Base-by-base conservation (phyloP, 1,140 invertebrate genomes). In the Aethina tumida region DNA sequence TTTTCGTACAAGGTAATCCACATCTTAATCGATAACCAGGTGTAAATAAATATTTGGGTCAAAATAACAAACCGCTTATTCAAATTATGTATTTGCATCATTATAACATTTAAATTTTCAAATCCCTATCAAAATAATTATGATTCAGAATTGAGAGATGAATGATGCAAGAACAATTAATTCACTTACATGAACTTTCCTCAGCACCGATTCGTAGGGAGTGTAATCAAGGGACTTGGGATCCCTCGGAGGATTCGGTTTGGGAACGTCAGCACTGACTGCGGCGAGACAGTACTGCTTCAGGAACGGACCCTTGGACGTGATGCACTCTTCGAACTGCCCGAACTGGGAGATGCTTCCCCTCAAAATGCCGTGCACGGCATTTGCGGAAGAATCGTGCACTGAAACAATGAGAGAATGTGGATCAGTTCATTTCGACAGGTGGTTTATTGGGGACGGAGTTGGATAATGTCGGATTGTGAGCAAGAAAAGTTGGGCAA, bases 321-420 rank as follows among this genome's bases (percentile, higher is more conserved):
- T 43, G 7, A 76, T 50, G 29, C 73, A 76, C 47, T 77, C 69
- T 42, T 77, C 72, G 44, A 70, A 76, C 48, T 76, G 73, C 1
- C 73, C 74, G 5, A 77, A 59, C 16, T 75, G 68, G 44, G 65
- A 72, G 0, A 63, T 64, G 31, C 67, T 70, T 0, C 70, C 73
- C 14, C 58, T 65, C 0, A 75, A 47, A 4, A 74, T 45, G 3
- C 74, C 73, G 24, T 65, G 62, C 4, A 73, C 69, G 30, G 72
- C 63, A 24, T 72, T 71, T 2, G 67, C 64, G 31, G 70, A 66
- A 0, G 73, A 59, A 45, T 76, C 74, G 60, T 69, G 73, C 55
- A 72, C 70, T 71, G 52, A 45, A 45, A 58, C 15, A 34, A 35
- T 39, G 25, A 33, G 20, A 20, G 16, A n/a, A n/a, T n/a, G n/a